Base-by-base conservation (phyloP, 37 sponge, comb jelly and placozoan species). In the Oopsacas minuta region DNA sequence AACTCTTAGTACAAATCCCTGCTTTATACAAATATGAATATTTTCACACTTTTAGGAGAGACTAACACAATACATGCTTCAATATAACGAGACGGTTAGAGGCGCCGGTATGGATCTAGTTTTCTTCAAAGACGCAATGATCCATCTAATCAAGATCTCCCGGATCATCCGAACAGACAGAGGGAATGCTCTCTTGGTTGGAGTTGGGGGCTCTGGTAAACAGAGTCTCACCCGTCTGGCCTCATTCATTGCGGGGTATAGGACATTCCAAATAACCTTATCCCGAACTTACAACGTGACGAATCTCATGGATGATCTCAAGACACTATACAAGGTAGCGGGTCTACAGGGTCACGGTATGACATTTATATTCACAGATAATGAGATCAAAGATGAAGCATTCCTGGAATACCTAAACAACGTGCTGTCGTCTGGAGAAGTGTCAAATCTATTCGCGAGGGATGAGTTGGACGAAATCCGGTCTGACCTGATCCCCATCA, bases 341-440 rank as follows among this genome's bases (percentile, higher is more conserved):
- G 99, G 99, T 8, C 86, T 87, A 49, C 89, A 93, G 83, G 99
- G 99, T 0, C 91, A 95, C 84, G 96, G 96, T 37, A 89, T 95
- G 22, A 91, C 96, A 0, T 99, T 99, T 86, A 90, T 99, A 85
- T 99, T 99, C 85, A 99, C 99, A 0, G 99, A 99, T 53, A 90
- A 99, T 36, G 99, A 99, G 88, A 99, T 99, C 87, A 99, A 99
- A 83, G 96, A 99, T 61, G 99, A 99, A 82, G 92, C 91, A 5
- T 99, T 99, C 90, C 89, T 99, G 37, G 99, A 99, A 87, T 99
- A 95, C 84, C 91, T 99, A 85, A 99, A 99, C 90, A 99, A 99
- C 85, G 91, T 99, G 37, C 90, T 99, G 69, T 92, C 99, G 23
- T 99, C 99, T n/a, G 99, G 99, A 81, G 99, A 99, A 81, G 92